Evolutionary conservation across 1,140 invertebrate genomes (phyloP).

Genomic region (Lucilia sericata): DNA sequence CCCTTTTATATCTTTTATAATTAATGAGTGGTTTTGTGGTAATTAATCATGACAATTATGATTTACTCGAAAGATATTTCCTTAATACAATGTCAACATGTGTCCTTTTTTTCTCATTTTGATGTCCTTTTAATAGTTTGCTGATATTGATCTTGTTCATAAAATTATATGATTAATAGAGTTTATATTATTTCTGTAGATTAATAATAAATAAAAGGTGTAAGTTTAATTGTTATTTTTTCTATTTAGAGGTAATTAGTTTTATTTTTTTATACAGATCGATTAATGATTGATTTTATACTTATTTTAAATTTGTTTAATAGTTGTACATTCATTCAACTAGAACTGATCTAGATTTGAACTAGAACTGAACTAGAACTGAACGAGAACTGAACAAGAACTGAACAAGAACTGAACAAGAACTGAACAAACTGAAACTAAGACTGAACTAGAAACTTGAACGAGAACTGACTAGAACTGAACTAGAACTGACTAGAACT

Average conservation of each 20-base stretch:
- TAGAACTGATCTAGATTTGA: too few relatives aligned
- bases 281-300: too few relatives aligned
- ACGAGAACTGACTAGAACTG: too few relatives aligned
- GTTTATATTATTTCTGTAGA: too few relatives aligned
- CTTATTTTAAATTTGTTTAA: too few relatives aligned
- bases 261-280: background rate
- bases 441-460: too few relatives aligned
- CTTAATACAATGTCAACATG: constrained; percentile 9
- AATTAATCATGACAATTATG: constrained; percentile 47
- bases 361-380: too few relatives aligned
- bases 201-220: background rate
- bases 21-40: constrained; percentile 43
- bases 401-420: too few relatives aligned
- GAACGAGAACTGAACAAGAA: too few relatives aligned
- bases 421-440: too few relatives aligned
- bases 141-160: constrained; percentile 13
- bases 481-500: too few relatives aligned
- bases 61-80: constrained; percentile 36
- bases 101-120: background rate
- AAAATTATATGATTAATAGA: background rate
- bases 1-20: constrained; percentile 38
- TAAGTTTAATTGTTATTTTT: background rate
- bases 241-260: background rate
- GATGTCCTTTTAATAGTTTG: background rate
- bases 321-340: too few relatives aligned